phyloP scores from a whole-genome alignment of 2,888 invertebrate genomes.

The Eurois occulta region DNA sequence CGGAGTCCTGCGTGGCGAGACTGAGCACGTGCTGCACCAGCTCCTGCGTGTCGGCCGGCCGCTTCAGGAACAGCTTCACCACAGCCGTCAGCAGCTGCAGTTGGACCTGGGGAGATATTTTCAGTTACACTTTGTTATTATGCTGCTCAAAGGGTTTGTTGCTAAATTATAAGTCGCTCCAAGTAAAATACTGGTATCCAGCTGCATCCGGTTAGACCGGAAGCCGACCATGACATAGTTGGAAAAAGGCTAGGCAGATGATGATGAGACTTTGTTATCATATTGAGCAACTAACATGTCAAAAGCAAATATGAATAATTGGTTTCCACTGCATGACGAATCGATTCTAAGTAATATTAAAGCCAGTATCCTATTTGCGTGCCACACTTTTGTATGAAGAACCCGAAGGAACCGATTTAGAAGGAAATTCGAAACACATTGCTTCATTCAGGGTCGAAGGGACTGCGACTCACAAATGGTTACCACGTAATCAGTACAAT shows the following conservation, averaged over 20 bases:
- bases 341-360: too few relatives aligned
- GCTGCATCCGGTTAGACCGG: too few relatives aligned
- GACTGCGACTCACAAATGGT: too few relatives aligned
- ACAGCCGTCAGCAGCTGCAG: conserved; percentile 99
- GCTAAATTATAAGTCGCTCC: not conserved
- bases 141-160: too few relatives aligned
- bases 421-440: too few relatives aligned
- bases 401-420: too few relatives aligned
- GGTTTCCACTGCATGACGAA: too few relatives aligned
- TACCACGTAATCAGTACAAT: too few relatives aligned
- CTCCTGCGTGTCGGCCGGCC: conserved; percentile 99
- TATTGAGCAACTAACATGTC: not conserved
- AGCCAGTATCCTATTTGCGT: too few relatives aligned
- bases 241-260: not conserved
- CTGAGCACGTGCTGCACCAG: conserved; percentile 98
- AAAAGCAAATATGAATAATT: not conserved
- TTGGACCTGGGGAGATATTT: conserved; percentile 91
- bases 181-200: not conserved
- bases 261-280: not conserved
- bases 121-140: conserved; percentile 71
- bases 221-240: too few relatives aligned
- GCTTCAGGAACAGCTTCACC: conserved; percentile 99
- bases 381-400: too few relatives aligned
- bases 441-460: too few relatives aligned
- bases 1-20: conserved; percentile 96